Evolutionary conservation across 2,113 vertebrate genomes (phyloP).

Genomic region (Calonectris borealis): DNA sequence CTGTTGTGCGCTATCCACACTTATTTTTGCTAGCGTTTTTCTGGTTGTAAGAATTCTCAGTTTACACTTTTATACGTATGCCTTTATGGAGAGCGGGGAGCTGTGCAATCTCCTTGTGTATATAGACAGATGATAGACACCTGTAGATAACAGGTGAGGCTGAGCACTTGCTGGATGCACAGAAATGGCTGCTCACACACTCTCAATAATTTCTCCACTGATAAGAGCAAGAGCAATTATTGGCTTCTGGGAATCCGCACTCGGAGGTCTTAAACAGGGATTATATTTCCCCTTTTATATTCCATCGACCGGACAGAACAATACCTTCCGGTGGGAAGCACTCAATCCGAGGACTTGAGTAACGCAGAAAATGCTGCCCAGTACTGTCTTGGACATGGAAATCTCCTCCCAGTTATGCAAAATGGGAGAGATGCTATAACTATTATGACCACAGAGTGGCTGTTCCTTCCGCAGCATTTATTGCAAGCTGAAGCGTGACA

Average conservation of each 20-base stretch:
- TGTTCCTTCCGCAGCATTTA: neutral
- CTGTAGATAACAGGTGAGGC: neutral
- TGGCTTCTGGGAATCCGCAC: neutral
- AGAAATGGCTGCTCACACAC: neutral
- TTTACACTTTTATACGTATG: accelerated
- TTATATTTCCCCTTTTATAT: neutral
- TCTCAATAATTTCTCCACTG: neutral
- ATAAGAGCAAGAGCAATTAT: neutral
- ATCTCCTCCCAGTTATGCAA: neutral
- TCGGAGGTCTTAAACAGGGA: neutral
- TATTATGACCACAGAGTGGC: neutral
- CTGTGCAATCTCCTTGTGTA: neutral
- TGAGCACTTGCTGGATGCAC: neutral
- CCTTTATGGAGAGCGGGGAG: neutral
- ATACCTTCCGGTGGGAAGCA: neutral
- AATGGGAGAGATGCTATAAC: neutral
- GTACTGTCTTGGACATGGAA: neutral
- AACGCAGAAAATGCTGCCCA: neutral
- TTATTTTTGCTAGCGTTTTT: too few species aligned
- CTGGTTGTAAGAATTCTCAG: neutral
- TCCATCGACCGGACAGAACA: neutral
- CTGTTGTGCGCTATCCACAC: accelerated
- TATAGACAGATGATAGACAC: accelerated
- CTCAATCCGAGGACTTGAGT: neutral
- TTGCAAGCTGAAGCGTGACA: neutral